These are phyloP conservation scores for Drosophila ambigua DNA, from an alignment of 1,140 invertebrate species.

Conservation along the genomic window DNA sequence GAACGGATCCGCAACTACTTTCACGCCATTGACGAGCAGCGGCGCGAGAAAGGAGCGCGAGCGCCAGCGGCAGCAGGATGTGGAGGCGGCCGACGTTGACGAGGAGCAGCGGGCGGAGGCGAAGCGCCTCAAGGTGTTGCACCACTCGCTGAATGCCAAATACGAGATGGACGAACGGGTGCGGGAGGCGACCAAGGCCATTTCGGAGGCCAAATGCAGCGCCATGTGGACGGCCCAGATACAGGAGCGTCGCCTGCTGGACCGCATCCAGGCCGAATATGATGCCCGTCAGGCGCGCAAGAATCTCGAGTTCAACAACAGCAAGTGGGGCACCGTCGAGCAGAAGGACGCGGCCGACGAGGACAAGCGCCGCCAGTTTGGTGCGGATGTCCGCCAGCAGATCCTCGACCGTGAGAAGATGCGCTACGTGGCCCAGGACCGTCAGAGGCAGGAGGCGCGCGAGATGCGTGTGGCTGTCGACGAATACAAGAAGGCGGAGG, in stretches of 20 bases:
- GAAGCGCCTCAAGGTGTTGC: slow-evolving; percentile 41
- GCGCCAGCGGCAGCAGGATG: slow-evolving; percentile 34
- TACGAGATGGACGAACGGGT: slow-evolving; percentile 58
- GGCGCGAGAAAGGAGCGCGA: slow-evolving; percentile 55
- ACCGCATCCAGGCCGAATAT: slow-evolving; percentile 34
- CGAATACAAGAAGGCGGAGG: slow-evolving; percentile 47
- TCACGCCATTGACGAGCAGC: slow-evolving; percentile 56
- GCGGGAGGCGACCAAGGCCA: slow-evolving; percentile 45
- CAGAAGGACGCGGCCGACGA: slow-evolving; percentile 40
- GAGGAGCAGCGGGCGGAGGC: slow-evolving; percentile 50
- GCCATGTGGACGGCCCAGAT: slow-evolving; percentile 72
- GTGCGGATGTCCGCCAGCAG: slow-evolving; percentile 59
- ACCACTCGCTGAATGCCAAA: slow-evolving; percentile 40
- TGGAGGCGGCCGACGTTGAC: slow-evolving; percentile 50
- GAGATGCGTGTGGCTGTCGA: slow-evolving; percentile 45
- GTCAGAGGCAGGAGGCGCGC: slow-evolving; percentile 37
- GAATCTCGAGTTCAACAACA: slow-evolving; percentile 52
- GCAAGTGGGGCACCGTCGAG: slow-evolving; percentile 58
- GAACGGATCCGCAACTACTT: slow-evolving; percentile 55
- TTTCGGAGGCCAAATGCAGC: slow-evolving; percentile 67
- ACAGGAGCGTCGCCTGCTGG: slow-evolving; percentile 30
- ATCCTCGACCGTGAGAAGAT: slow-evolving; percentile 57
- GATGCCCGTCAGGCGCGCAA: slow-evolving; percentile 51
- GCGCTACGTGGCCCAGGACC: slow-evolving; percentile 60
- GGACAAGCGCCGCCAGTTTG: slow-evolving; percentile 48